Evolutionary conservation across 1,140 invertebrate species (phyloP), one percentile per base, ranked within the genome.

Genomic region (Caenorhabditis tropicalis): DNA sequence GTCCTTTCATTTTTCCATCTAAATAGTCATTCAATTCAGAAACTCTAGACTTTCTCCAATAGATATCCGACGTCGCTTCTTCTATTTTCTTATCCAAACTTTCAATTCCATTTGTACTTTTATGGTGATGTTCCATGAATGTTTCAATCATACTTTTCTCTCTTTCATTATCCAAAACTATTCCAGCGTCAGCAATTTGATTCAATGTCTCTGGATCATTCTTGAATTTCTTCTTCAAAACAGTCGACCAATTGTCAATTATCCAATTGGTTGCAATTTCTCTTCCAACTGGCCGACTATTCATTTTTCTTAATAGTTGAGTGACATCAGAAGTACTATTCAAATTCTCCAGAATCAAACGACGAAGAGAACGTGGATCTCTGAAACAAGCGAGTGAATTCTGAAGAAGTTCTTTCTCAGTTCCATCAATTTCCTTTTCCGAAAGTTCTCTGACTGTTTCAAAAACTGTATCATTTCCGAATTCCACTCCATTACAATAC

Each of bases 1-100:
- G 65, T 24, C 65, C 65, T 21, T 74, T 74, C 65, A 74, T 74
- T 46, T 74, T 74, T 74, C 65, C 65, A 74, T 74, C 36, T 36
- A 74, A 74, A 74, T 74, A 74, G 15, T 74, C 65, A 46, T 74
- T 74, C 36, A 74, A 43, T 24, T 74, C 65, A 9, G 9, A 9
- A 43, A 74, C n/a, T 43, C n/a, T 39, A 3, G 33, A 29, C 29
- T 74, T 74, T 74, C 65, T 74, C 65, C 65, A 74, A 24, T 74
- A 74, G 36, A 74, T 74, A 74, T 74, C 65, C 15, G 65, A 43
- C 5, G 65, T 74, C 0, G 65, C 65, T 43, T 74, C 65, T 74
- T 74, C 65, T 24, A 74, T 74, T 36, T 74, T 74, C 24, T 43
- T 46, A n/a, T 74, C 65, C n/a, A 74, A 46, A 74, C 65, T 74